phyloP scores from a whole-genome alignment of 2,113 vertebrate species.

The Camelus bactrianus region DNA sequence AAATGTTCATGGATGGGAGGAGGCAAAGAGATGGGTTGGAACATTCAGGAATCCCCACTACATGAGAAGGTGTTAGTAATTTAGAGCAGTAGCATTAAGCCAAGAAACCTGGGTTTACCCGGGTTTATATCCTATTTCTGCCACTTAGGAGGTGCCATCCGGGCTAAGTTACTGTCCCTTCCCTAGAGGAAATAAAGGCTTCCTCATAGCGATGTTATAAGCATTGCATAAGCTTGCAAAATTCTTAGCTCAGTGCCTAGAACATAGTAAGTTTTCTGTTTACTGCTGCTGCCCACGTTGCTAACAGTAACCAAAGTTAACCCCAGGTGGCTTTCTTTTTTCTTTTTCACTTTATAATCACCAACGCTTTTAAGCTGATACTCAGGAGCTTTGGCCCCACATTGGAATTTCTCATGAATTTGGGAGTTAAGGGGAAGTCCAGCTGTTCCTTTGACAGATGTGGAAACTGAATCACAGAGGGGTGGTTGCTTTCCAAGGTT shows the following conservation, averaged over 20 bases:
- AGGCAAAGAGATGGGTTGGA: neutral
- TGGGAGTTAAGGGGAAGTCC: neutral
- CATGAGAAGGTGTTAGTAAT: neutral
- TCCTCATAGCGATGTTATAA: neutral
- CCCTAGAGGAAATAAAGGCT: neutral
- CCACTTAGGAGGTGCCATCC: neutral
- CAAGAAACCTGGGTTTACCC: neutral
- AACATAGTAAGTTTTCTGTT: neutral
- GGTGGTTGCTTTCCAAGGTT: neutral
- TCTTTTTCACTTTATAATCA: neutral
- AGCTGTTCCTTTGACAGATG: neutral
- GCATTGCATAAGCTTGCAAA: neutral
- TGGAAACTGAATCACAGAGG: neutral
- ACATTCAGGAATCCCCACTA: neutral
- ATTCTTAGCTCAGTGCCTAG: neutral
- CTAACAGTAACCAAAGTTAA: neutral
- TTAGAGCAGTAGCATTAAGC: neutral
- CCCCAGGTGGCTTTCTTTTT: neutral
- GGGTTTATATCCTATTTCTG: neutral
- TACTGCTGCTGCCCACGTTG: neutral
- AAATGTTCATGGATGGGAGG: neutral
- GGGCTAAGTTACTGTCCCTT: neutral
- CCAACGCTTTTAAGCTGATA: neutral
- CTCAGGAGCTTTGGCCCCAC: neutral
- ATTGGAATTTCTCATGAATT: neutral